Conservation (phyloP, 2,797 vertebrate species). For the Manis javanica region DNA sequence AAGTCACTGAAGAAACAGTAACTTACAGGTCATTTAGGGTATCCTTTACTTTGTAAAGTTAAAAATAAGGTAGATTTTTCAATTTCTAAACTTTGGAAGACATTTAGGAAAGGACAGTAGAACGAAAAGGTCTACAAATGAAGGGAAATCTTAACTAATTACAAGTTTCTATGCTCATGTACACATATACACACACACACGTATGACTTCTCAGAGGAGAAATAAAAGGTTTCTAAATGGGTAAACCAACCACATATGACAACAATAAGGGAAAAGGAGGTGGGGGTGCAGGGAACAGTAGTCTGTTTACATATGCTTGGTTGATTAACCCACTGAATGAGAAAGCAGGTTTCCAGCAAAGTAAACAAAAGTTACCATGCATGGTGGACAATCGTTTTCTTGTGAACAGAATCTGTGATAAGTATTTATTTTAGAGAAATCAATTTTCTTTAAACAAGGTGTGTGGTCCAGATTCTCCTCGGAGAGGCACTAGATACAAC, state of each 20-base stretch:
- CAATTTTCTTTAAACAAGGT: slow-evolving; percentile 35
- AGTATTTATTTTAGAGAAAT: slow-evolving; percentile 55
- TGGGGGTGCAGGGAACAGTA: neutral
- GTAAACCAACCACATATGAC: neutral
- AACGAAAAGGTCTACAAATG: neutral
- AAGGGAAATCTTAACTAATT: neutral
- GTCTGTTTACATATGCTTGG: neutral
- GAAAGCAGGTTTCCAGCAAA: neutral
- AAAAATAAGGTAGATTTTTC: slow-evolving; percentile 15
- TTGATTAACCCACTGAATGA: neutral
- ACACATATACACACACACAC: neutral
- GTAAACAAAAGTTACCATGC: neutral
- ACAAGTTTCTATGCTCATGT: neutral
- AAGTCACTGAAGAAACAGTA: neutral
- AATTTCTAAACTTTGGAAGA: neutral
- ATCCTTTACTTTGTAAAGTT: neutral
- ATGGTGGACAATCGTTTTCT: neutral
- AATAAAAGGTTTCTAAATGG: neutral
- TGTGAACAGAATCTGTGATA: neutral
- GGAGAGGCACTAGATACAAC: neutral
- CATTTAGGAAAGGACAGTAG: neutral
- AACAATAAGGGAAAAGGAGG: neutral
- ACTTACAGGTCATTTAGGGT: neutral
- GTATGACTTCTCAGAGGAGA: neutral
- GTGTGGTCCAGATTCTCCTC: slow-evolving; percentile 23